Conservation (phyloP, 2,797 vertebrate genomes). For the Oreochromis mossambicus region DNA sequence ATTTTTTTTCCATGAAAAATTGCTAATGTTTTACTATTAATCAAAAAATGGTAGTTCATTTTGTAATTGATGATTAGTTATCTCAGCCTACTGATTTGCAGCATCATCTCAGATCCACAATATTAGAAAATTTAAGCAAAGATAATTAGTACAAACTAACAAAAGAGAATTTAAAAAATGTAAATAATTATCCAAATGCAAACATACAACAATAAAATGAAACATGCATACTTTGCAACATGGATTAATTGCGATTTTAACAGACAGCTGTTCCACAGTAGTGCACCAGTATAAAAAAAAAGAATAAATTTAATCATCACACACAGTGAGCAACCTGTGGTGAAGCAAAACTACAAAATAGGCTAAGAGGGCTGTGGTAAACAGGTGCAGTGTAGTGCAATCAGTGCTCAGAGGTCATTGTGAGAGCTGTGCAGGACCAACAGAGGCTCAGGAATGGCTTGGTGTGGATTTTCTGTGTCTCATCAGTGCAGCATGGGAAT, state of each 20-base stretch:
- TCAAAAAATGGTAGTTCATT: neutral
- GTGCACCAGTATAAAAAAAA: neutral
- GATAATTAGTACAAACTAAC: neutral
- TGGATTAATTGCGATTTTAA: neutral
- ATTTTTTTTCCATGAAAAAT: neutral
- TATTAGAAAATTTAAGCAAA: neutral
- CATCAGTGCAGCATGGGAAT: slow-evolving; percentile 4
- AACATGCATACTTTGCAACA: neutral
- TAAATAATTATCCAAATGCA: neutral
- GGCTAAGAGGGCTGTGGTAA: neutral
- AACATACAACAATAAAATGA: neutral
- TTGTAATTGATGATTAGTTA: neutral
- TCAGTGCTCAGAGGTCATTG: neutral
- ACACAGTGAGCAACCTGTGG: neutral
- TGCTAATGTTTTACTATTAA: neutral
- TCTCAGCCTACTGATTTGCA: rapidly evolving
- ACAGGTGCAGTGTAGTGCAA: neutral
- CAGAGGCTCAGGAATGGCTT: neutral
- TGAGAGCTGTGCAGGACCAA: neutral
- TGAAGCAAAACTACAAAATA: neutral
- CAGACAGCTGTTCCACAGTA: neutral
- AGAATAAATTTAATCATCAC: neutral
- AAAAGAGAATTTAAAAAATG: neutral
- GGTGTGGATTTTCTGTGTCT: neutral
- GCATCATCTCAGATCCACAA: neutral